A percentile compares a stretch with the other conserved stretches of the same genome.
phyloP scores from a whole-genome alignment of 2,888 invertebrate genomes.

The Ernsta delagoae region DNA sequence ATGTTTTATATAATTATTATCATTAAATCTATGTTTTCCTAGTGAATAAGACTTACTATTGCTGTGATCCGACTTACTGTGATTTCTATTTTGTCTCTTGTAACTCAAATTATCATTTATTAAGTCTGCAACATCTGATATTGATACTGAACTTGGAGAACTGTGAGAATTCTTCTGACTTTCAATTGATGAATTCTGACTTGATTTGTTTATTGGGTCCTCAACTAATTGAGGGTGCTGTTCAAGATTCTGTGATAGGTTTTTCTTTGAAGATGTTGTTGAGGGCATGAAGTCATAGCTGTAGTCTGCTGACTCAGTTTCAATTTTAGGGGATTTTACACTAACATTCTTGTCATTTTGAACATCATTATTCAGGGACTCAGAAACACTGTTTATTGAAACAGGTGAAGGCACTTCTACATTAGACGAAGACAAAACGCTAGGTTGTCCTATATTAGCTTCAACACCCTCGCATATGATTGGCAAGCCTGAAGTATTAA shows the following conservation, averaged over 20 bases:
- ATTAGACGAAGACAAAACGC: slow-evolving; percentile 40
- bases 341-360: slow-evolving; percentile 46
- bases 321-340: slow-evolving; percentile 57
- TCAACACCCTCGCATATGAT: slow-evolving; percentile 46
- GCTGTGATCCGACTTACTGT: slow-evolving; percentile 24
- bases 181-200: slow-evolving; percentile 50
- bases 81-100: slow-evolving; percentile 10
- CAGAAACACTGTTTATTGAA: slow-evolving; percentile 50
- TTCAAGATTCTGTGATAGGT: slow-evolving; percentile 35
- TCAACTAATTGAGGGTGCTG: slow-evolving; percentile 42
- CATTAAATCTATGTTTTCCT: slow-evolving; percentile 29
- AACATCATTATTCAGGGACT: slow-evolving; percentile 48
- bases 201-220: slow-evolving; percentile 47
- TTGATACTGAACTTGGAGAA: slow-evolving; percentile 71
- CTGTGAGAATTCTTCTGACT: slow-evolving; percentile 64
- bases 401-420: slow-evolving; percentile 51
- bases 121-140: slow-evolving; percentile 77
- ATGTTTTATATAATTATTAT: slow-evolving; percentile 45
- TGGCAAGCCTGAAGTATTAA: slow-evolving; percentile 66
- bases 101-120: slow-evolving; percentile 67
- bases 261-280: slow-evolving; percentile 50
- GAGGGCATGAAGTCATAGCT: slow-evolving; percentile 73
- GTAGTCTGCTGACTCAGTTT: slow-evolving; percentile 65
- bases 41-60: slow-evolving; percentile 32
- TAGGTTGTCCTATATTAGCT: slow-evolving; percentile 39